These are phyloP conservation scores for Sinopyrophorus schimmeli DNA, from an alignment of 2,888 invertebrate species.

Conservation along the genomic window DNA sequence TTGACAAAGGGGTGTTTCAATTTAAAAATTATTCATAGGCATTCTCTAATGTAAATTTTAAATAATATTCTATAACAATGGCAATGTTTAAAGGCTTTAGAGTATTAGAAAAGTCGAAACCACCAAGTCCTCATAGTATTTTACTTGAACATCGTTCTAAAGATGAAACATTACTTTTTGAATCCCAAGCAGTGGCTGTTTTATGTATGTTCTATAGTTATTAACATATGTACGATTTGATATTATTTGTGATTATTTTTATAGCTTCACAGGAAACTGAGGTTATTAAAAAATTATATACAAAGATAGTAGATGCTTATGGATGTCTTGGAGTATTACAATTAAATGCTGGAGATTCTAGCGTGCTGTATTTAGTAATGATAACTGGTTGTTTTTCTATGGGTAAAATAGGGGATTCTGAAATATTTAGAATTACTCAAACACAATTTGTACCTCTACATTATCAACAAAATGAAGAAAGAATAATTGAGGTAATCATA, in stretches of 20 bases:
- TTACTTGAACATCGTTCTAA: constrained; percentile 87
- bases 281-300: constrained; percentile 84
- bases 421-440: constrained; percentile 93
- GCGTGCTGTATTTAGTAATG: constrained; percentile 85
- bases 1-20: constrained; percentile 7
- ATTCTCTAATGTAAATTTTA: constrained; percentile 3
- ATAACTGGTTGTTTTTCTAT: constrained; percentile 96
- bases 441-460: constrained; percentile 88
- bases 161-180: constrained; percentile 85
- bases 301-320: constrained; percentile 91
- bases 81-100: constrained; percentile 94
- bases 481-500: constrained; percentile 59
- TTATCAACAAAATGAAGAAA: constrained; percentile 67
- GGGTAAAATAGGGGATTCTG: constrained; percentile 92
- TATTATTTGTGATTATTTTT: constrained; percentile 36
- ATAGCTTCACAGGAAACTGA: constrained; percentile 84
- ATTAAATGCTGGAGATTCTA: constrained; percentile 80
- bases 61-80: constrained; percentile 63
- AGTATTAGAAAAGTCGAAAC: constrained; percentile 84
- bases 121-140: constrained; percentile 86
- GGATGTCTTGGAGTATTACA: constrained; percentile 95
- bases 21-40: background rate
- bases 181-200: constrained; percentile 88
- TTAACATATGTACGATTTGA: background rate
- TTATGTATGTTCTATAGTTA: constrained; percentile 58